Conservation (phyloP, 2,797 vertebrate species). For the Myotis vivesi region DNA sequence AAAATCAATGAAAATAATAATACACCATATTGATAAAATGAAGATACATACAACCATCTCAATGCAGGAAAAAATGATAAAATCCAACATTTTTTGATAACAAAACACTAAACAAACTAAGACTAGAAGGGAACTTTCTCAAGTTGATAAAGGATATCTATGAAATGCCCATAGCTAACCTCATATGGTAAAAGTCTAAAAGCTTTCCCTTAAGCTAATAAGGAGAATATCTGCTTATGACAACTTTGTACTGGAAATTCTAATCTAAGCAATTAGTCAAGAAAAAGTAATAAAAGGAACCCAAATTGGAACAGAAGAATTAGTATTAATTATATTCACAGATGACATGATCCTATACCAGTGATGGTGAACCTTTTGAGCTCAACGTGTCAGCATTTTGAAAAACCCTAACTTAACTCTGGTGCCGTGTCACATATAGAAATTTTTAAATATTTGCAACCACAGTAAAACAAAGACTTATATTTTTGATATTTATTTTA, state of each 20-base stretch:
- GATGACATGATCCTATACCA: neutral
- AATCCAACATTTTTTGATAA: neutral
- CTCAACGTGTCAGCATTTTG: too few species aligned
- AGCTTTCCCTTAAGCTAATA: neutral
- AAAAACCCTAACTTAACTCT: too few species aligned
- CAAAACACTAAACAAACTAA: neutral
- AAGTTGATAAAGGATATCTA: neutral
- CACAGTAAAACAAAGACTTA: too few species aligned
- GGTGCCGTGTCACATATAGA: too few species aligned
- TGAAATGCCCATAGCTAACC: neutral
- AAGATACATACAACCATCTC: neutral
- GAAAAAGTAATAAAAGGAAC: conserved; percentile 5
- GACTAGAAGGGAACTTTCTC: neutral
- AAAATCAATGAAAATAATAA: neutral
- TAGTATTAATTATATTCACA: neutral
- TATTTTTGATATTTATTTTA: too few species aligned
- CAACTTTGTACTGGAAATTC: neutral
- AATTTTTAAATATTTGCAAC: too few species aligned
- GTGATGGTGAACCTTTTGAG: too few species aligned
- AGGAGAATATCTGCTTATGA: neutral
- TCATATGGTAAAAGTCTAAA: neutral
- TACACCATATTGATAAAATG: neutral
- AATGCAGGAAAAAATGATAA: neutral
- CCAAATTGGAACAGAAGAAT: neutral
- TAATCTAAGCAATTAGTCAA: neutral